Evolutionary conservation across 2,113 vertebrate species (phyloP).

Genomic region (Mastomys coucha): DNA sequence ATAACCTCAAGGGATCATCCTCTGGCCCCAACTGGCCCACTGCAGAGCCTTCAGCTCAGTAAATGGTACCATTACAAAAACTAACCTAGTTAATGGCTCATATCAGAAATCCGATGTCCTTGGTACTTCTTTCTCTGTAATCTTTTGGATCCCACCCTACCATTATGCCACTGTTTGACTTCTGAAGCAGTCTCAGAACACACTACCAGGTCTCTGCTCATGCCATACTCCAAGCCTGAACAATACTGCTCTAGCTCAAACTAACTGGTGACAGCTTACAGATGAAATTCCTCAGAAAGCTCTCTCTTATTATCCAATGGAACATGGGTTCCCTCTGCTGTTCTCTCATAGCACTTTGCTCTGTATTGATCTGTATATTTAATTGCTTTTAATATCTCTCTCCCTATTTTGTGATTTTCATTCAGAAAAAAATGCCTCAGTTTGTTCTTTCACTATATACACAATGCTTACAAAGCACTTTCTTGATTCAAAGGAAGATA

Average conservation of each 20-base stretch:
- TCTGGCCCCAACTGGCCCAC: not conserved
- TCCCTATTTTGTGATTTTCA: slow-evolving; percentile 30
- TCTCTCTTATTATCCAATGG: not conserved
- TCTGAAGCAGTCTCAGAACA: not conserved
- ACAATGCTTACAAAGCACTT: not conserved
- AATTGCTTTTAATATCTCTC: slow-evolving; percentile 4
- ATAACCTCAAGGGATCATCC: not conserved
- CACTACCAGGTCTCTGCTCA: not conserved
- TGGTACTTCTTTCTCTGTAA: not conserved
- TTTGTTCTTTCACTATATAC: not conserved
- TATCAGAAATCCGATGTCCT: not conserved
- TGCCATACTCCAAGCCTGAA: not conserved
- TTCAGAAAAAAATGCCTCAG: not conserved
- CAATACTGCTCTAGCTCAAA: not conserved
- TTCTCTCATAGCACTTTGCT: not conserved
- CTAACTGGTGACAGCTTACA: not conserved
- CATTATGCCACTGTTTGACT: not conserved
- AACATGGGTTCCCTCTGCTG: not conserved
- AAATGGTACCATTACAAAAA: not conserved
- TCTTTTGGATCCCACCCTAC: not conserved
- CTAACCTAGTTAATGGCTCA: not conserved
- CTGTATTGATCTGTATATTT: not conserved
- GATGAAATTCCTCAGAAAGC: slow-evolving; percentile 7
- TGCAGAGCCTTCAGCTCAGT: not conserved
- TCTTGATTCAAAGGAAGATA: slow-evolving; percentile 36